These are phyloP conservation scores for Aptenodytes patagonicus DNA, from an alignment of 2,113 vertebrate species.

Conservation along the genomic window DNA sequence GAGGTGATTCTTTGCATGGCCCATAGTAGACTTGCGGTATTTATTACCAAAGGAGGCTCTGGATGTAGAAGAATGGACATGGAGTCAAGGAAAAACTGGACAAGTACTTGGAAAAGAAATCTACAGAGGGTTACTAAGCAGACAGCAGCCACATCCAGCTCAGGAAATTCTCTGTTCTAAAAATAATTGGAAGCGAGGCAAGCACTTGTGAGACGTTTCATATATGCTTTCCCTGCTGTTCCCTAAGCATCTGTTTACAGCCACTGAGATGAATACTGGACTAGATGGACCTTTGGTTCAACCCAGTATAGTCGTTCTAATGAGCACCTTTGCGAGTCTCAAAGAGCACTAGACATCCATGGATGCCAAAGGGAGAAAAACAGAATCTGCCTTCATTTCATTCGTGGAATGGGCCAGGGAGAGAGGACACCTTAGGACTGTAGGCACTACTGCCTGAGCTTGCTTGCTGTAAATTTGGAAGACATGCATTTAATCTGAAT, in stretches of 20 bases:
- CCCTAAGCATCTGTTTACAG: neutral
- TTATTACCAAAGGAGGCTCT: neutral
- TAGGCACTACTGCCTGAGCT: neutral
- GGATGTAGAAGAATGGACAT: neutral
- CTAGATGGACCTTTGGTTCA: neutral
- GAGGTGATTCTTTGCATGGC: neutral
- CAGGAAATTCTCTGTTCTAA: conserved; percentile 42
- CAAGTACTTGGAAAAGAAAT: neutral
- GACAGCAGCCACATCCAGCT: neutral
- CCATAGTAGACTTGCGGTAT: neutral
- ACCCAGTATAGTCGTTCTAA: neutral
- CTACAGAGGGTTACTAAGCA: neutral
- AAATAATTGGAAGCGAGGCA: conserved; percentile 19
- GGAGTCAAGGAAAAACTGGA: neutral
- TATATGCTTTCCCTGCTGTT: neutral
- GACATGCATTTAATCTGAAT: neutral
- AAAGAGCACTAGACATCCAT: neutral
- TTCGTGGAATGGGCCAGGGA: neutral
- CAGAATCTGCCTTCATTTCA: neutral
- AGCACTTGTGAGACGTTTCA: neutral
- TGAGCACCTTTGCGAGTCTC: neutral
- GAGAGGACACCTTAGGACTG: neutral
- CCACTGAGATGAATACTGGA: neutral
- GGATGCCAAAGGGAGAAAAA: neutral
- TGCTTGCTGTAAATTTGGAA: neutral